A percentile compares a stretch with the other conserved stretches of the same genome.
Evolutionary conservation across 2,113 vertebrate species (phyloP).

Genomic region (Sinosuthora webbiana): DNA sequence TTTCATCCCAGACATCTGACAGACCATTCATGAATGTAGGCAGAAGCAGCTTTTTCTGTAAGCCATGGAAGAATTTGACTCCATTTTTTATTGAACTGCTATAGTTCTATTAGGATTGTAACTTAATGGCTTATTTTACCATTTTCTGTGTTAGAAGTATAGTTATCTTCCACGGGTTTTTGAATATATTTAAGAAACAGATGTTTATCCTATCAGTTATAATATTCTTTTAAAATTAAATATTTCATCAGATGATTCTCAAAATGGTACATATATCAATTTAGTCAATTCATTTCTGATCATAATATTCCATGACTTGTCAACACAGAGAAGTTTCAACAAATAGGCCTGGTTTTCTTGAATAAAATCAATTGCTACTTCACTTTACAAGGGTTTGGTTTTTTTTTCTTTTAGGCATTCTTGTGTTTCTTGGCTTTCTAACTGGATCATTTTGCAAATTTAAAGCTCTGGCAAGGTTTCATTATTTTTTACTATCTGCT

Average conservation of each 20-base stretch:
- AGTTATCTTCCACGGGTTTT: neutral
- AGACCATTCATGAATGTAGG: neutral
- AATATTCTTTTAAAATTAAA: neutral
- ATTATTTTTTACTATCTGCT: neutral
- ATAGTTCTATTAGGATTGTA: neutral
- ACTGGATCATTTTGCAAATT: neutral
- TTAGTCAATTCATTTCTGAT: neutral
- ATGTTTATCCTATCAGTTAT: neutral
- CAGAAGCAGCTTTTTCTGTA: neutral
- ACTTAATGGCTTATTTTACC: neutral
- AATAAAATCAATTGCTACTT: neutral
- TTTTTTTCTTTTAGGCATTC: neutral
- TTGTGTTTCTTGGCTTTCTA: neutral
- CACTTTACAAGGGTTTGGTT: fast-evolving
- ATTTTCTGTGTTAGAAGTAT: neutral
- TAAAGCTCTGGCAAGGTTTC: neutral
- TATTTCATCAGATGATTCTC: neutral
- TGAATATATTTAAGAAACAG: neutral
- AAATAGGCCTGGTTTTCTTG: neutral
- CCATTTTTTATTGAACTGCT: neutral
- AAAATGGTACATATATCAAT: neutral
- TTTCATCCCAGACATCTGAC: neutral
- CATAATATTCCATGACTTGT: neutral
- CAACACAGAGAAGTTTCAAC: neutral
- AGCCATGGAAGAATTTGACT: neutral